Evolutionary conservation across 2,888 invertebrate species (phyloP).

Genomic region (Polyommatus iphigenia): DNA sequence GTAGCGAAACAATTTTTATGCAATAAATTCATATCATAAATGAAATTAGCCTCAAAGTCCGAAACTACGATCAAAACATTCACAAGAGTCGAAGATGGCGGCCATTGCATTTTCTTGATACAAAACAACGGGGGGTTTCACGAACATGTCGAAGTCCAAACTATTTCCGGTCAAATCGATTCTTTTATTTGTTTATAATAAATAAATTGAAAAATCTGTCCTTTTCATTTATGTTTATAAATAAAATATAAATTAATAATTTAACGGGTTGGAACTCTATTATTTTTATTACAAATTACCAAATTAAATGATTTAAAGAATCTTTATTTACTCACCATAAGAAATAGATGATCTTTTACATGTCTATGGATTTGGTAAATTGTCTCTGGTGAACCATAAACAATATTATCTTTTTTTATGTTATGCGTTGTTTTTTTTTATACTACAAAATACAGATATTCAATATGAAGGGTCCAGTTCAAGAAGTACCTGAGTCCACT

Average conservation of each 20-base stretch:
- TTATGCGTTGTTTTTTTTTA: background rate
- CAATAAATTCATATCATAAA: slow-evolving; percentile 73
- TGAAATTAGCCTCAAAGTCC: slow-evolving; percentile 70
- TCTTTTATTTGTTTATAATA: background rate
- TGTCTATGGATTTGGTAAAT: background rate
- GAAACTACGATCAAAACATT: slow-evolving; percentile 86
- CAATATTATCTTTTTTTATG: background rate
- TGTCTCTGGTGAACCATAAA: background rate
- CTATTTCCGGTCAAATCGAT: slow-evolving; percentile 62
- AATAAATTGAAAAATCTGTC: background rate
- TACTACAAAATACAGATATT: background rate
- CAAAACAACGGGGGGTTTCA: slow-evolving; percentile 83
- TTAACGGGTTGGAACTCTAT: background rate
- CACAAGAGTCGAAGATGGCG: slow-evolving; percentile 92
- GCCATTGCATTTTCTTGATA: slow-evolving; percentile 91
- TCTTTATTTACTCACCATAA: background rate
- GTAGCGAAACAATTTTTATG: slow-evolving; percentile 68
- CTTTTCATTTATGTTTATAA: background rate
- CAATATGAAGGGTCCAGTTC: background rate
- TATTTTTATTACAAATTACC: background rate
- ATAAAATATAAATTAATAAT: background rate
- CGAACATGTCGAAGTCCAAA: slow-evolving; percentile 67
- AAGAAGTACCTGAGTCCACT: too few relatives aligned
- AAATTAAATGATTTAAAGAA: background rate
- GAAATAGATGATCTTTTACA: background rate